A percentile compares a stretch with the other conserved stretches of the same genome.
phyloP scores from a whole-genome alignment of 1,140 invertebrate genomes.

The Bactericera cockerelli region DNA sequence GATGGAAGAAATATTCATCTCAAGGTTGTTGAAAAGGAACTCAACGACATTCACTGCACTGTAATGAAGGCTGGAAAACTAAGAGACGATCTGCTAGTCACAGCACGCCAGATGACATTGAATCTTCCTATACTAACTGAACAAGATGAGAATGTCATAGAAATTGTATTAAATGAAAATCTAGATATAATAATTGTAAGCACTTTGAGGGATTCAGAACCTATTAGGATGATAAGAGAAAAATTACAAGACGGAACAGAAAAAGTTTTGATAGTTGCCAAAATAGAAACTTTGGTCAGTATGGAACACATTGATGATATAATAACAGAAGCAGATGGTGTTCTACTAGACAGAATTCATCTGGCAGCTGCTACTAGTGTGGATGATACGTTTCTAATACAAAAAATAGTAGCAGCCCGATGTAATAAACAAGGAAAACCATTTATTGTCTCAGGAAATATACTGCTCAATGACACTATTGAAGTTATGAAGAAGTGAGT shows the following conservation, averaged over 20 bases:
- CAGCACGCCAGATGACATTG: slow-evolving; percentile 84
- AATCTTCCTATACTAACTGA: slow-evolving; percentile 97
- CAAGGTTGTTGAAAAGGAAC: not conserved
- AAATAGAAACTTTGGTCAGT: slow-evolving; percentile 96
- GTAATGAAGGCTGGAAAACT: slow-evolving; percentile 87
- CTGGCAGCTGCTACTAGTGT: slow-evolving; percentile 95
- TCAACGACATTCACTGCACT: not conserved
- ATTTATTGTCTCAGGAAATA: not conserved
- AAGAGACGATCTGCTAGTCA: slow-evolving; percentile 93
- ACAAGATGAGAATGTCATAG: slow-evolving; percentile 88
- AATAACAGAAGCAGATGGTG: slow-evolving; percentile 81
- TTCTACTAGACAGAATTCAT: slow-evolving; percentile 95
- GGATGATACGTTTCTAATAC: slow-evolving; percentile 96
- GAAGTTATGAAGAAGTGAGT: not conserved
- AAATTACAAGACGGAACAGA: slow-evolving; percentile 85
- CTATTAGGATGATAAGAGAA: slow-evolving; percentile 70
- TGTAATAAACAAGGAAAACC: slow-evolving; percentile 53
- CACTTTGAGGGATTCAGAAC: slow-evolving; percentile 86
- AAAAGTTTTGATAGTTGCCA: slow-evolving; percentile 88
- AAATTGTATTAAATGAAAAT: slow-evolving; percentile 87
- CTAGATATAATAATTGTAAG: slow-evolving; percentile 98
- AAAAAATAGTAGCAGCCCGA: slow-evolving; percentile 90
- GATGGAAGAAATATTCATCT: not conserved
- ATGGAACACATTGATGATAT: slow-evolving; percentile 89
- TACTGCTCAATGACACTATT: not conserved